These are phyloP conservation scores for Sphyrna mokarran DNA, from an alignment of 2,113 vertebrate genomes.

Conservation along the genomic window DNA sequence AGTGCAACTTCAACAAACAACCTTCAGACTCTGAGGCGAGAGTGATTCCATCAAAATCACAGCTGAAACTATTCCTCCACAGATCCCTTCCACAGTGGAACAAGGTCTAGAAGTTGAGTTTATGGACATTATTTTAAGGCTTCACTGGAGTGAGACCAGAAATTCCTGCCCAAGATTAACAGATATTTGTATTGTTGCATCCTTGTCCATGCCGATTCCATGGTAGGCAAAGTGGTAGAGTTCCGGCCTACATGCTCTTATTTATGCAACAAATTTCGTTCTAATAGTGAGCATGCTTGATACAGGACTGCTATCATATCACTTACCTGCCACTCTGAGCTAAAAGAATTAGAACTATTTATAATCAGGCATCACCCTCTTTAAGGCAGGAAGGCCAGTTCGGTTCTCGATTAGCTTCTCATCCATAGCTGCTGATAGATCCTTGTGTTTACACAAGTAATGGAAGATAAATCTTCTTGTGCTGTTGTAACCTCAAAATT, in stretches of 20 bases:
- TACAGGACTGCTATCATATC: not conserved
- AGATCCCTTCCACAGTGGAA: not conserved
- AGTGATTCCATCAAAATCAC: not conserved
- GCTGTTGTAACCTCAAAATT: not conserved
- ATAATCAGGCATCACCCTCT: not conserved
- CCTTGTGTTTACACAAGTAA: not conserved
- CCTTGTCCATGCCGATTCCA: no score
- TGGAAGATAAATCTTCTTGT: not conserved
- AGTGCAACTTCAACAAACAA: not conserved
- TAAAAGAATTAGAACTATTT: no score
- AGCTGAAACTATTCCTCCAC: not conserved
- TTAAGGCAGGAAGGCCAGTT: not conserved
- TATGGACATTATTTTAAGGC: not conserved
- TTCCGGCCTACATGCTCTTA: not conserved
- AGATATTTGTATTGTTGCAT: no score
- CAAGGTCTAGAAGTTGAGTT: not conserved
- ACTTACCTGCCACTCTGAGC: not conserved
- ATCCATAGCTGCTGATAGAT: no score
- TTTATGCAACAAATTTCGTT: not conserved
- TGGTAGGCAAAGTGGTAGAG: no score
- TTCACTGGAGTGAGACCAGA: no score
- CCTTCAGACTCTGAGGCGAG: not conserved
- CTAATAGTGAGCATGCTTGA: not conserved
- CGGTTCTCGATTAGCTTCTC: not conserved
- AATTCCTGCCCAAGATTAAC: no score